Evolutionary conservation across 2,113 vertebrate genomes (phyloP).

Genomic region (Trichechus manatus): DNA sequence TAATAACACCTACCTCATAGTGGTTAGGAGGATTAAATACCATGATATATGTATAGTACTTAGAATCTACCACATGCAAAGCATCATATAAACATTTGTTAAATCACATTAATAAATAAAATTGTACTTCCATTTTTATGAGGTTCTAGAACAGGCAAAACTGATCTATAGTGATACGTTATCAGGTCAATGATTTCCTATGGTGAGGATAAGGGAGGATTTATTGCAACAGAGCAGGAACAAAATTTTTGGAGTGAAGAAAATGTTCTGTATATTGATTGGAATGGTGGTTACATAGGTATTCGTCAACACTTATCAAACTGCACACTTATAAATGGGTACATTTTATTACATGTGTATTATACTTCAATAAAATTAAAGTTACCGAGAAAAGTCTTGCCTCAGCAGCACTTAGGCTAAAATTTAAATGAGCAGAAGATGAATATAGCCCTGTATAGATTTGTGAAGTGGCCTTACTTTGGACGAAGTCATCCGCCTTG

Average conservation of each 20-base stretch:
- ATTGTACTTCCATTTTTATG: neutral
- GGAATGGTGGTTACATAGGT: neutral
- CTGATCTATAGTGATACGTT: neutral
- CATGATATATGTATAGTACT: neutral
- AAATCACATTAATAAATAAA: slow-evolving; percentile 14
- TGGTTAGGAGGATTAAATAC: neutral
- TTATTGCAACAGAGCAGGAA: neutral
- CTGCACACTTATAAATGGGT: neutral
- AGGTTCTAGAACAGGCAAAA: neutral
- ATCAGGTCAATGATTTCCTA: neutral
- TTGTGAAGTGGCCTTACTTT: neutral
- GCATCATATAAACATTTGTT: neutral
- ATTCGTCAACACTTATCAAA: neutral
- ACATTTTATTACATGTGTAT: neutral
- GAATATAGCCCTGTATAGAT: neutral
- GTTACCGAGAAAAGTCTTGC: neutral
- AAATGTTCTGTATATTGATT: neutral
- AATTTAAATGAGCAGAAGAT: neutral
- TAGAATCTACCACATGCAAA: neutral
- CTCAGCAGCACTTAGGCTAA: neutral
- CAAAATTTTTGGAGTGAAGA: neutral
- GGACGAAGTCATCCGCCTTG: neutral
- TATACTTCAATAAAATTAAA: neutral
- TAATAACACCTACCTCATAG: neutral
- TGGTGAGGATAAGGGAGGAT: neutral